A percentile compares a stretch with the other conserved stretches of the same genome.
Evolutionary conservation across 2,797 vertebrate species (phyloP).

Genomic region (Mastacembelus armatus): DNA sequence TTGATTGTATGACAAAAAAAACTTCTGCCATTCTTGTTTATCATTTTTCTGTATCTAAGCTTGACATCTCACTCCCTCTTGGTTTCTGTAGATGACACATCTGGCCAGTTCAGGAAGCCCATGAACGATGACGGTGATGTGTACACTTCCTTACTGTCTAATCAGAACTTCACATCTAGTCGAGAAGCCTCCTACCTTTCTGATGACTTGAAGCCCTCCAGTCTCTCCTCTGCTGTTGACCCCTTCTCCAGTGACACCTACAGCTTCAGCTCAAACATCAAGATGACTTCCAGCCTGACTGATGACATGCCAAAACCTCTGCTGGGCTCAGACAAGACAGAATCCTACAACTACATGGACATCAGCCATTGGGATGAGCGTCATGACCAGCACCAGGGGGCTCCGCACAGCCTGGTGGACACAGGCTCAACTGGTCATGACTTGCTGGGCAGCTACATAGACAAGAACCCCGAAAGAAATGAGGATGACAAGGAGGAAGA

Average conservation of each 20-base stretch:
- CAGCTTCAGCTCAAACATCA: slow-evolving; percentile 90
- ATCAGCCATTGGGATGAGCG: slow-evolving; percentile 90
- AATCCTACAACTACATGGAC: slow-evolving; percentile 97
- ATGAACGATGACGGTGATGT: slow-evolving; percentile 86
- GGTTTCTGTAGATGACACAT: slow-evolving; percentile 80
- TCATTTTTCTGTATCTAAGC: background rate
- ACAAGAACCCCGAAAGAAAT: slow-evolving; percentile 71
- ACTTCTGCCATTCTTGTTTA: slow-evolving; percentile 10
- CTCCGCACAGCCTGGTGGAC: slow-evolving; percentile 61
- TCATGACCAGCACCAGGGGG: slow-evolving; percentile 75
- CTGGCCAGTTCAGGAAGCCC: slow-evolving; percentile 81
- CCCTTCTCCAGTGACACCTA: slow-evolving; percentile 85
- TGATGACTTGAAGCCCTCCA: slow-evolving; percentile 83
- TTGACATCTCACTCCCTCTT: slow-evolving; percentile 16
- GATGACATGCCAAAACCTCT: slow-evolving; percentile 88
- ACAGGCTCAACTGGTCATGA: slow-evolving; percentile 68
- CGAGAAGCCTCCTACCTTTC: slow-evolving; percentile 89
- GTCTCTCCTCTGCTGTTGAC: slow-evolving; percentile 79
- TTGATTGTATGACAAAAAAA: slow-evolving; percentile 29
- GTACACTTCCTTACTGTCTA: slow-evolving; percentile 94
- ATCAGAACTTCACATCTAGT: slow-evolving; percentile 81
- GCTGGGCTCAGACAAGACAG: slow-evolving; percentile 88
- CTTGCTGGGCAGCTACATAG: slow-evolving; percentile 79
- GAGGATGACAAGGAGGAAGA: slow-evolving; percentile 73
- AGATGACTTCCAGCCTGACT: slow-evolving; percentile 88